Evolutionary conservation across 2,797 vertebrate genomes (phyloP).

Genomic region (Taeniopygia guttata): DNA sequence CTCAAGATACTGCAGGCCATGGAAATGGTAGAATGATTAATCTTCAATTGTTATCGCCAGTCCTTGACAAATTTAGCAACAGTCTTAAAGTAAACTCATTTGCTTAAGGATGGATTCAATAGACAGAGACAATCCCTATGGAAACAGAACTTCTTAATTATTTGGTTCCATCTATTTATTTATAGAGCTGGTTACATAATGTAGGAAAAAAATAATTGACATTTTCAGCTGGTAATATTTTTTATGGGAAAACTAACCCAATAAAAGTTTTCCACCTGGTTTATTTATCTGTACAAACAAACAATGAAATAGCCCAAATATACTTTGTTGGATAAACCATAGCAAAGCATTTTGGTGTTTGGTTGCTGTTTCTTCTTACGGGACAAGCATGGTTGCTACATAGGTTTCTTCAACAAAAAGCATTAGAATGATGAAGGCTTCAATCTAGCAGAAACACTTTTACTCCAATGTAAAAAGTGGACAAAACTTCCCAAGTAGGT

Average conservation of each 20-base stretch:
- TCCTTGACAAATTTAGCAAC: conserved; percentile 2
- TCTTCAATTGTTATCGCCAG: neutral
- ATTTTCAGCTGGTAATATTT: neutral
- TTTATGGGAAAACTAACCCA: conserved; percentile 22
- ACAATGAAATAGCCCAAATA: neutral
- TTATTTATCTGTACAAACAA: conserved; percentile 5
- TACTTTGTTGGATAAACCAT: neutral
- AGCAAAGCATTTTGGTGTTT: neutral
- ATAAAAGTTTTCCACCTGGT: conserved; percentile 5
- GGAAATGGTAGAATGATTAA: conserved; percentile 3
- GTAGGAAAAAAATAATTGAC: neutral
- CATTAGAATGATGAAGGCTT: neutral
- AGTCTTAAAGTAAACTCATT: conserved; percentile 12
- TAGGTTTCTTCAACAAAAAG: neutral
- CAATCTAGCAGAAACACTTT: neutral
- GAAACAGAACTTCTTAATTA: conserved; percentile 21
- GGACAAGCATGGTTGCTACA: neutral
- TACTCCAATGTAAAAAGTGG: neutral
- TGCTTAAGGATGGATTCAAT: conserved; percentile 17
- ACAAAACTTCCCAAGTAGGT: neutral
- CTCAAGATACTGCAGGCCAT: neutral
- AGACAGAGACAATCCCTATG: neutral
- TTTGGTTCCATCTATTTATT: conserved; percentile 4
- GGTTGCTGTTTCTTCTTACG: neutral
- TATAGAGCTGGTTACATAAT: conserved; percentile 25